phyloP scores from a whole-genome alignment of 2,888 invertebrate genomes.

The Andrena bicolor region DNA sequence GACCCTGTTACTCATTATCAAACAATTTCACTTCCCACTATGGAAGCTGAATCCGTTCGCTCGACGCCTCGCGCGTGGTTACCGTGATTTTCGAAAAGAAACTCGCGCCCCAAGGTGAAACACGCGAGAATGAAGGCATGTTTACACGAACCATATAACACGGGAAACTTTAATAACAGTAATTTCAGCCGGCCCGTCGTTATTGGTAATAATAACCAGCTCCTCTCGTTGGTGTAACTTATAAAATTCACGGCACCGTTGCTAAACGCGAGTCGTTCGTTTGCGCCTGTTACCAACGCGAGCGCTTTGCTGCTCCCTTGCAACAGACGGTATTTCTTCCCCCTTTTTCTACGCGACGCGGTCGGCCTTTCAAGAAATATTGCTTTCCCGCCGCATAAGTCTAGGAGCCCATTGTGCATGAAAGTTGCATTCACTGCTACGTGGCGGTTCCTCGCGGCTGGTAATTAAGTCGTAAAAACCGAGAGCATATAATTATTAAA shows the following conservation, averaged over 20 bases:
- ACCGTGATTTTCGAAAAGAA: constrained; percentile 11
- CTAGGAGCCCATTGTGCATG: constrained; percentile 42
- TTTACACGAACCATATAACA: constrained; percentile 43
- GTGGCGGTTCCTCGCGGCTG: constrained; percentile 36
- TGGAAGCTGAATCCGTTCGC: not conserved
- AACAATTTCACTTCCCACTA: not conserved
- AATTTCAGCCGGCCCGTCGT: constrained; percentile 38
- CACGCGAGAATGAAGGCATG: constrained; percentile 18
- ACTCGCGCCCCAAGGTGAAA: constrained; percentile 3
- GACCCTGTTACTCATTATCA: constrained; percentile 3
- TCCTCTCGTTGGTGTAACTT: constrained; percentile 28
- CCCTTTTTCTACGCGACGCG: constrained; percentile 22
- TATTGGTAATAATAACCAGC: constrained; percentile 40
- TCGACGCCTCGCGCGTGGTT: not conserved
- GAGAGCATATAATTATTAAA: constrained; percentile 62
- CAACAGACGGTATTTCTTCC: constrained; percentile 5
- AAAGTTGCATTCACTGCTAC: constrained; percentile 47
- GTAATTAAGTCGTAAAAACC: constrained; percentile 62
- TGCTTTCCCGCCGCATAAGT: constrained; percentile 52
- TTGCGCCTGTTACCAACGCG: constrained; percentile 22
- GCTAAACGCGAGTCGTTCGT: constrained; percentile 27
- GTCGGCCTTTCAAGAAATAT: constrained; percentile 52
- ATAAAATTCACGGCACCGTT: constrained; percentile 27
- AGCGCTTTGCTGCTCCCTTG: not conserved
- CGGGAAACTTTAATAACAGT: constrained; percentile 46